Evolutionary conservation across 2,888 invertebrate species (phyloP).

Genomic region (Romanomermis culicivorax): DNA sequence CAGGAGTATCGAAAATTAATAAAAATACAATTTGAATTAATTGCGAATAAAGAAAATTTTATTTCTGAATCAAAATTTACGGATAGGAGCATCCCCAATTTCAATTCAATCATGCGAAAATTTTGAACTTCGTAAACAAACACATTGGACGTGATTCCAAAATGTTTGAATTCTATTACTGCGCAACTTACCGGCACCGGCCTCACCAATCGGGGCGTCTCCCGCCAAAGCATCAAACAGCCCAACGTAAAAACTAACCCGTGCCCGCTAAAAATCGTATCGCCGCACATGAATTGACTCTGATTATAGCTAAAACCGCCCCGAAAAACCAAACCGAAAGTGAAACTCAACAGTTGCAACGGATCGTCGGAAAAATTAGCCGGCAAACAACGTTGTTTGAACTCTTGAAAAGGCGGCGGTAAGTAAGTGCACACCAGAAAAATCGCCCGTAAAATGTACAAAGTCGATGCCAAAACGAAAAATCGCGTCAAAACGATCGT

Average conservation of each 20-base stretch:
- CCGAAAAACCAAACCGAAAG: constrained; percentile 21
- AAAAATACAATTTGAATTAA: no score
- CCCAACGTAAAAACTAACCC: constrained; percentile 18
- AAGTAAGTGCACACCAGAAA: constrained; percentile 21
- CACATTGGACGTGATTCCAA: no score
- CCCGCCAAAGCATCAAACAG: constrained; percentile 16
- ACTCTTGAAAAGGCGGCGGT: constrained; percentile 23
- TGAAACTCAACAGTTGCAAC: constrained; percentile 15
- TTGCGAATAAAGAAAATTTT: no score
- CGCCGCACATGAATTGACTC: constrained; percentile 16
- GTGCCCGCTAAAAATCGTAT: constrained; percentile 20
- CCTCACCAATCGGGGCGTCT: no score
- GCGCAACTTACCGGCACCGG: no score
- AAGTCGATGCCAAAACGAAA: constrained; percentile 22
- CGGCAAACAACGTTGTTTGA: constrained; percentile 15
- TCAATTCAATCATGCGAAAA: no score
- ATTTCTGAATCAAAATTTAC: no score
- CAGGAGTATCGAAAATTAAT: no score
- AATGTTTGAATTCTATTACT: no score
- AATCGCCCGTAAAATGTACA: constrained; percentile 19
- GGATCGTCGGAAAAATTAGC: constrained; percentile 12
- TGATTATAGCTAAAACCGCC: constrained; percentile 22
- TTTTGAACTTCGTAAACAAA: no score
- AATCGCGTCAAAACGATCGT: constrained; percentile 23
- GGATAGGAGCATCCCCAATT: no score